These are phyloP conservation scores for Catotricha subobsoleta DNA, from an alignment of 2,888 invertebrate species.

Conservation along the genomic window DNA sequence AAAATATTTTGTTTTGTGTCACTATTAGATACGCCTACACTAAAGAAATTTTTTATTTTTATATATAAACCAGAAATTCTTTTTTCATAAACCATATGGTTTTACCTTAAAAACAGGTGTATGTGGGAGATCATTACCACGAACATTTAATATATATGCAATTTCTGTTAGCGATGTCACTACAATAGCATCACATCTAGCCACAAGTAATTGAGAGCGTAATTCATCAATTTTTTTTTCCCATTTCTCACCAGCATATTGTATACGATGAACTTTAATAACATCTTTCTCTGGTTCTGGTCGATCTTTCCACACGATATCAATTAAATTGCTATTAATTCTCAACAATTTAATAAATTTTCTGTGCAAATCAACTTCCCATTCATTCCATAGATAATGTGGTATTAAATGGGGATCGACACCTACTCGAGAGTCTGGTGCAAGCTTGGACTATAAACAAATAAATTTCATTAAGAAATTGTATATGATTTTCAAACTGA, in stretches of 20 bases:
- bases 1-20: conserved; percentile 41
- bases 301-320: conserved; percentile 55
- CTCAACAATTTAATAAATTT: conserved; percentile 18
- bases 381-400: conserved; percentile 44
- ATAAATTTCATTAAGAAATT: not conserved
- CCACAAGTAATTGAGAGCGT: conserved; percentile 39
- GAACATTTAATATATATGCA: conserved; percentile 73
- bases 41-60: conserved; percentile 16
- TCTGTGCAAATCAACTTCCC: conserved; percentile 35
- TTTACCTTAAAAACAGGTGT: conserved; percentile 57
- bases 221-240: conserved; percentile 52
- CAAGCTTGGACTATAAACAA: conserved; percentile 18
- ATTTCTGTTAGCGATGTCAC: conserved; percentile 75
- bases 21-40: conserved; percentile 54
- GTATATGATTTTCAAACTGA: not conserved
- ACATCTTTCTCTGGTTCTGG: conserved; percentile 37
- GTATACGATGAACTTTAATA: conserved; percentile 40
- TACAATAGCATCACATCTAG: conserved; percentile 58
- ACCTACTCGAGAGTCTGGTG: conserved; percentile 41
- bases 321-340: conserved; percentile 46
- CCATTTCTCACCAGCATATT: conserved; percentile 49
- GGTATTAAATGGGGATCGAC: conserved; percentile 58
- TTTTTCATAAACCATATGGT: not conserved
- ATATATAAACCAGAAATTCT: not conserved
- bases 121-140: conserved; percentile 68